Base-by-base conservation (phyloP, 2,888 invertebrate genomes). In the Nasonia oneida region DNA sequence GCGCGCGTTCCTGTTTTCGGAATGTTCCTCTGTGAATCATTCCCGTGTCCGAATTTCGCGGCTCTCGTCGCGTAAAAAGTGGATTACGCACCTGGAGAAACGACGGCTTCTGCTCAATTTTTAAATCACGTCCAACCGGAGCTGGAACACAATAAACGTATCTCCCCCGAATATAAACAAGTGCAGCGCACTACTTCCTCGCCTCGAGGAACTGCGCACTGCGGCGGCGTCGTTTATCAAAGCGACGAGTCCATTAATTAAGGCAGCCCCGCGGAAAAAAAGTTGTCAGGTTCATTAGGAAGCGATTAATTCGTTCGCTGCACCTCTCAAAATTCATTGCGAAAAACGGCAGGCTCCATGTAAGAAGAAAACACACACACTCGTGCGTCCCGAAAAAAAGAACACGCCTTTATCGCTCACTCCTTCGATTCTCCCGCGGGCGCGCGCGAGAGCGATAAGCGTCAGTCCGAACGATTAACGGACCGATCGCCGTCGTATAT, bases 401-500 rank as follows among this genome's bases (percentile, higher is more conserved):
- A 18, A 12, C 5, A n/a, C 18, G 71, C 42, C 14, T 67, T 42
- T 47, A 73, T 47, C 76, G 14, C 80, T 71, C 73, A n/a, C 57
- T 53, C 71, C 23, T 61, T 33, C 67, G n/a, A 61, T 61, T 42
- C 57, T 74, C 5, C 57, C 53, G 57, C 67, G 70, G 23, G 50
- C 71, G 64, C 29, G 53, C 3, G 37, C 0, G 57, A 33, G 8
- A 81, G 14, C 76, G 81, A 84, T 81, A 81, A 84, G 80, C 81
- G 70, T 81, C 81, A 71, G 81, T 76, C 57, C 29, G 15, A 84
- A 42, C 79, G 70, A 74, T 79, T 84, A 84, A 84, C 84, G 73
- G 47, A 53, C 64, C 79, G 50, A 84, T 33, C 67, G 71, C n/a
- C 67, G 33, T 29, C 15, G 57, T 61, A 61, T 61, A 61, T 61